Evolutionary conservation across 1,140 invertebrate species (phyloP).

Genomic region (Adelges cooleyi): DNA sequence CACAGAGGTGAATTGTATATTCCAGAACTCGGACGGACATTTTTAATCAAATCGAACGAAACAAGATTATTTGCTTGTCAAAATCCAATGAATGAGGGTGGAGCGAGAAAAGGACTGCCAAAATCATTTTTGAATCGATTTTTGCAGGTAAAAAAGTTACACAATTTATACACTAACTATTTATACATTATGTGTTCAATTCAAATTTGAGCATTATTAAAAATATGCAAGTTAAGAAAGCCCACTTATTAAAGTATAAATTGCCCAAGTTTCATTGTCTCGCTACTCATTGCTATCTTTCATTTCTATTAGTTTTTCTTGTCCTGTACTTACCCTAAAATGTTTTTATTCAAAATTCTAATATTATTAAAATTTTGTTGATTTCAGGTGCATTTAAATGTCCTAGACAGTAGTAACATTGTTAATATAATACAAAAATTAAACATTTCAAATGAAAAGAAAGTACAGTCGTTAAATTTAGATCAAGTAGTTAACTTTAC

Average conservation of each 20-base stretch:
- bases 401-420: neutral
- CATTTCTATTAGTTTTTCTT: neutral
- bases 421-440: neutral
- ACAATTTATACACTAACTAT: no score
- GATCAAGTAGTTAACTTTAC: slow-evolving; percentile 2
- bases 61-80: slow-evolving; percentile 95
- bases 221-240: no score
- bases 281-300: no score
- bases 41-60: slow-evolving; percentile 52
- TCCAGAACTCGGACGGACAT: slow-evolving; percentile 83
- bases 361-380: no score
- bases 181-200: no score
- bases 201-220: no score
- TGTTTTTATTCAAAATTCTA: neutral
- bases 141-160: slow-evolving; percentile 57
- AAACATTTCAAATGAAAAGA: neutral
- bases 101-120: slow-evolving; percentile 86
- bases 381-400: slow-evolving; percentile 5
- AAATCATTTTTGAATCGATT: slow-evolving; percentile 97
- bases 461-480: neutral
- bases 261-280: no score
- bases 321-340: neutral
- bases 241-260: no score
- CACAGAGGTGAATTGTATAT: slow-evolving; percentile 93
- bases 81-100: slow-evolving; percentile 94